Evolutionary conservation across 2,797 vertebrate genomes (phyloP).

Genomic region (Sylvia borin): DNA sequence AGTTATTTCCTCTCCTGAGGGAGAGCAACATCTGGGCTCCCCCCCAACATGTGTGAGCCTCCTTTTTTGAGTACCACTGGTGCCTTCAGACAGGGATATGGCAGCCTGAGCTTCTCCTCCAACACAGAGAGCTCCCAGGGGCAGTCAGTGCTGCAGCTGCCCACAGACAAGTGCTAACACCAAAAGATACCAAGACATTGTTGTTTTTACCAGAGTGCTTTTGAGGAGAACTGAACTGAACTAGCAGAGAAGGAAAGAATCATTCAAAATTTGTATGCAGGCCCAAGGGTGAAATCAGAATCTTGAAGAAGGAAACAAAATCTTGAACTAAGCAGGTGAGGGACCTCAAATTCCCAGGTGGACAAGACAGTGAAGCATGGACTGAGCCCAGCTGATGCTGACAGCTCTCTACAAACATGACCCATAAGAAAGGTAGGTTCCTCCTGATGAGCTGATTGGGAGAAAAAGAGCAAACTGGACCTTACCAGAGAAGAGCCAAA

Average conservation of each 20-base stretch:
- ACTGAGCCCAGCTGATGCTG: background rate
- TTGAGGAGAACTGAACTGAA: background rate
- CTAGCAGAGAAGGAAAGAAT: background rate
- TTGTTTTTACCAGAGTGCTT: background rate
- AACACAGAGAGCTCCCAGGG: background rate
- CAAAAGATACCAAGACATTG: background rate
- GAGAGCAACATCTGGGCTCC: background rate
- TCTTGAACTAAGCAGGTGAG: background rate
- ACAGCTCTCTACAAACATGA: background rate
- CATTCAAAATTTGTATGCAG: background rate
- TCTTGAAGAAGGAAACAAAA: background rate
- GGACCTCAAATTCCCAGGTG: background rate
- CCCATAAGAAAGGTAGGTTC: background rate
- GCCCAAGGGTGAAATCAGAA: background rate
- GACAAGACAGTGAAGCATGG: background rate
- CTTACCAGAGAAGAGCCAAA: background rate
- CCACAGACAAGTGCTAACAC: background rate
- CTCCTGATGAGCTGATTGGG: background rate
- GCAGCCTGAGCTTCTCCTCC: background rate
- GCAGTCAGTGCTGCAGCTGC: background rate
- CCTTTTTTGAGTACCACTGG: background rate
- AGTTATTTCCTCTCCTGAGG: background rate
- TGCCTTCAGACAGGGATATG: background rate
- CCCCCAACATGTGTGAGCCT: background rate
- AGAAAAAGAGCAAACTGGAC: background rate